phyloP scores from a whole-genome alignment of 2,888 invertebrate genomes.

The Trisateles emortualis region DNA sequence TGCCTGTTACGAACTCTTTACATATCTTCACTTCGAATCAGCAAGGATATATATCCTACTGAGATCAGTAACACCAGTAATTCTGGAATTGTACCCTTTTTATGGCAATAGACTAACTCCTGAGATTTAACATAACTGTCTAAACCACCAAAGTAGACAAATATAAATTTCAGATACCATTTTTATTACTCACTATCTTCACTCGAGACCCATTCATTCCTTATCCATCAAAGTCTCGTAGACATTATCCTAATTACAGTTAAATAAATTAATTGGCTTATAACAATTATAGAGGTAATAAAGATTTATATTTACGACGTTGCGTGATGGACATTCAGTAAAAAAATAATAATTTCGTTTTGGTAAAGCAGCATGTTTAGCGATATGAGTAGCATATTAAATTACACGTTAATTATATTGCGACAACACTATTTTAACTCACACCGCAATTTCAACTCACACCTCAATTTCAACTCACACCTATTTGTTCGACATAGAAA shows the following conservation, averaged over 20 bases:
- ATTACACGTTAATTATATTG: slow-evolving; percentile 79
- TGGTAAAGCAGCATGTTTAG: slow-evolving; percentile 77
- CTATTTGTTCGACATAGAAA: slow-evolving; percentile 53
- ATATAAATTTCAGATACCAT: no score
- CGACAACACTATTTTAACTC: slow-evolving; percentile 68
- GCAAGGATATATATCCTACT: no score
- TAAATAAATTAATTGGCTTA: slow-evolving; percentile 59
- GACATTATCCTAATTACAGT: slow-evolving; percentile 36
- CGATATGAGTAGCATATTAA: slow-evolving; percentile 73
- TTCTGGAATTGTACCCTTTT: no score
- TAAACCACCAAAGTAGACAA: no score
- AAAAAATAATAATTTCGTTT: slow-evolving; percentile 67
- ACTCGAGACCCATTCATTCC: no score
- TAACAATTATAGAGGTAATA: slow-evolving; percentile 64
- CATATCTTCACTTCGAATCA: no score
- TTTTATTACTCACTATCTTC: no score
- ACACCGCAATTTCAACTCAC: no score
- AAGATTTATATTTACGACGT: slow-evolving; percentile 73
- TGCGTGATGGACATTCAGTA: slow-evolving; percentile 71
- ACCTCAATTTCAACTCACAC: slow-evolving; percentile 69
- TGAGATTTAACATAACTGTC: no score
- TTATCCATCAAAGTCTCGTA: background rate
- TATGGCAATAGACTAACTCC: no score
- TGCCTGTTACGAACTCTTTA: no score
- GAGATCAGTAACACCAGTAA: no score